Base-by-base conservation (phyloP, 2,113 vertebrate genomes). In the Athene noctua region DNA sequence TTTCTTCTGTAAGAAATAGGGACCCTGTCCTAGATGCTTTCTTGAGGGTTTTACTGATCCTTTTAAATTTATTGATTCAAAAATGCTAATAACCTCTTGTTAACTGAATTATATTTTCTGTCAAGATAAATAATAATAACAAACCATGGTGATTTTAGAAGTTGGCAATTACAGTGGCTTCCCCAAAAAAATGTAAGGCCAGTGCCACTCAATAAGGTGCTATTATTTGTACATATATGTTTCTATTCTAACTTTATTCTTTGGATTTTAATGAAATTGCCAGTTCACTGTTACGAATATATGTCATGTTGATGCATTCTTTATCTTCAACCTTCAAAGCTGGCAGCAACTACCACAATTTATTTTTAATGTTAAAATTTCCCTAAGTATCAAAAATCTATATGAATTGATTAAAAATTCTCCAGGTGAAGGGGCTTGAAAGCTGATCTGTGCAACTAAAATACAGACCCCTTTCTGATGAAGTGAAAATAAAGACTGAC, bases 131-230 rank as follows among this genome's bases (percentile, higher is more conserved):
- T 59, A 9, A 88, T 68, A 91, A 65, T 9, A 92, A 8, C 13
- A 71, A 67, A 84, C 5, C 2, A 4, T 51, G 32, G 11, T 63
- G 42, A 44, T 63, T 92, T 71, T 55, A 57, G 44, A 77, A 57
- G 20, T 5, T 68, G 36, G 10, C 10, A 86, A 32, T 59, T 32
- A 47, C 4, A 30, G 44, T 29, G 70, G 11, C 25, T 46, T 79
- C 46, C 30, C 21, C 2, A 0, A 0, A 36, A 13, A 74, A 44
- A 49, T 13, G 0, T 55, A 59, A 75, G 34, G 29, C 52, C n/a
- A 29, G 8, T 75, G 38, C 6, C 12, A 10, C 17, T 92, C 58
- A 72, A 49, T 79, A 86, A 78, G 13, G 34, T 52, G 6, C 32
- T 65, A 25, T 40, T 88, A 61, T 27, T 95, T 51, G 38, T 62